Evolutionary conservation across 2,888 invertebrate genomes (phyloP).

Genomic region (Ischnus inquisitorius): DNA sequence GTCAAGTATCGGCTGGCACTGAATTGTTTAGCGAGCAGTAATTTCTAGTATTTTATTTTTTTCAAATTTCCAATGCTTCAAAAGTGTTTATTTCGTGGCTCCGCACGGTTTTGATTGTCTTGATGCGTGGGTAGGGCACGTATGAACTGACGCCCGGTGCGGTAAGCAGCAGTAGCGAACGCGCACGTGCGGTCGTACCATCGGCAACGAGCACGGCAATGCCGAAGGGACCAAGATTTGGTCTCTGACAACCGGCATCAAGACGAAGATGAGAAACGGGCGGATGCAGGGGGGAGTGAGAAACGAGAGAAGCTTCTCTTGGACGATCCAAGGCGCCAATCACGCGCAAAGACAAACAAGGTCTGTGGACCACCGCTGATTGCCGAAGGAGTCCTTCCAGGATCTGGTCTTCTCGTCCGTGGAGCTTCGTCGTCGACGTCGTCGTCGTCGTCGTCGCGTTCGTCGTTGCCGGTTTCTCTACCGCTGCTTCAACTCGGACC

Average conservation of each 20-base stretch:
- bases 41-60: too few relatives aligned
- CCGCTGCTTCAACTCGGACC: slow-evolving; percentile 63
- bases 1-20: too few relatives aligned
- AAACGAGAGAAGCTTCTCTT: slow-evolving; percentile 71
- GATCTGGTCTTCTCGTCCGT: slow-evolving; percentile 54
- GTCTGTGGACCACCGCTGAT: slow-evolving; percentile 83
- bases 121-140: slow-evolving; percentile 45
- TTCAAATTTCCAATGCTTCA: neutral
- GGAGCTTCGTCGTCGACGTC: too few relatives aligned
- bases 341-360: slow-evolving; percentile 84
- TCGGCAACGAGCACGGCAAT: slow-evolving; percentile 20
- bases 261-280: slow-evolving; percentile 49
- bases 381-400: slow-evolving; percentile 79
- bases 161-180: slow-evolving; percentile 47
- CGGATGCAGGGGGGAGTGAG: slow-evolving; percentile 28
- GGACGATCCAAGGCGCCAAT: slow-evolving; percentile 83
- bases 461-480: slow-evolving; percentile 50
- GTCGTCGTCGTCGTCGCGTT: slow-evolving; percentile 55
- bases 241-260: slow-evolving; percentile 9
- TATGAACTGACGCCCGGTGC: slow-evolving; percentile 35
- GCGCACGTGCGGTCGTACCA: slow-evolving; percentile 56
- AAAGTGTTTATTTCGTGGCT: neutral
- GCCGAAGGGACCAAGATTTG: slow-evolving; percentile 1
- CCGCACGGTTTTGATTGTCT: slow-evolving; percentile 49
- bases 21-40: too few relatives aligned